Percentiles rank a stretch among this genome's conserved stretches.
These are phyloP conservation scores for Sterrhoptilus dennistouni DNA, from an alignment of 2,113 vertebrate species.

Conservation along the genomic window DNA sequence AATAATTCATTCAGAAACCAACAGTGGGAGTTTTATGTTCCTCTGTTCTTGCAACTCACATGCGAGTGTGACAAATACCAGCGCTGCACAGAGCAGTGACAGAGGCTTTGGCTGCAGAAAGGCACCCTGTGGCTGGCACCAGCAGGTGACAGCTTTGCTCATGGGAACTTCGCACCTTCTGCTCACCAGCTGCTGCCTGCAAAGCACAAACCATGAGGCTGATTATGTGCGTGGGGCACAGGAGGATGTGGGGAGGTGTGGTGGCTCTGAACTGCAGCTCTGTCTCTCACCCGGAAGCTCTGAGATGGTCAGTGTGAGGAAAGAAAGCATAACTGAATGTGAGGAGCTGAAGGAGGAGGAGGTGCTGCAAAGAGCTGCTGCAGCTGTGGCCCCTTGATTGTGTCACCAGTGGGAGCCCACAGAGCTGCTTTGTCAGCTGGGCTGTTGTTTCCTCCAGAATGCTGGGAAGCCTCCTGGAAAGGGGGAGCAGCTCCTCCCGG, in stretches of 20 bases:
- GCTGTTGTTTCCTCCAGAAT: neutral
- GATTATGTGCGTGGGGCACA: fast-evolving
- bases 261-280: neutral
- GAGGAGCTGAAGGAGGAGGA: too few species aligned
- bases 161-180: neutral
- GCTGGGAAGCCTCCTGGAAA: neutral
- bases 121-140: neutral
- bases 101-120: neutral
- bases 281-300: neutral
- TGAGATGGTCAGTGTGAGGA: neutral
- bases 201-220: neutral
- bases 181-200: neutral
- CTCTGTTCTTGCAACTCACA: neutral
- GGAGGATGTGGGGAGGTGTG: neutral
- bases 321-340: neutral
- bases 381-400: neutral
- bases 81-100: fast-evolving
- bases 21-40: neutral
- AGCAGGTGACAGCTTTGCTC: neutral
- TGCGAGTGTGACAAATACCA: fast-evolving
- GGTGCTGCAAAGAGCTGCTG: neutral
- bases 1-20: neutral
- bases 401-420: neutral
- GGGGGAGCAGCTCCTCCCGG: neutral
- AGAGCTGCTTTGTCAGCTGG: neutral